A percentile compares a stretch with the other conserved stretches of the same genome.
Evolutionary conservation across 2,888 invertebrate genomes (phyloP).

Genomic region (Ommatoiulus sabulosus): DNA sequence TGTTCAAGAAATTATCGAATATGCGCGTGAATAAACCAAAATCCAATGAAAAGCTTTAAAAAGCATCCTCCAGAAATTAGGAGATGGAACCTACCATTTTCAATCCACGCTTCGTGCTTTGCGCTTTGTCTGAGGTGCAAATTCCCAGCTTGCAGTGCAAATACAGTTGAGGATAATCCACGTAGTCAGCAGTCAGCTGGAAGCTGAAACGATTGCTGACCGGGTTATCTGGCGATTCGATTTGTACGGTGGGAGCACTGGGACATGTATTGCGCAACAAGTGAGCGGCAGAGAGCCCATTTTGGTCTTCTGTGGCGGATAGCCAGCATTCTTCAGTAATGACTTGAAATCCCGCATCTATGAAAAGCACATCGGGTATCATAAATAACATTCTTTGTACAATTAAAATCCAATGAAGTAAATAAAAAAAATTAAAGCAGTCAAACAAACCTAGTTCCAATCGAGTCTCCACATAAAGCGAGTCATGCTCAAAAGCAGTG

Average conservation of each 20-base stretch:
- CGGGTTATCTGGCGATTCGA: constrained; percentile 15
- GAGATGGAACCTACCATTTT: constrained; percentile 62
- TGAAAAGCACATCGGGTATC: background rate
- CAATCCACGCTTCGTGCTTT: constrained; percentile 61
- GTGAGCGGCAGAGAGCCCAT: background rate
- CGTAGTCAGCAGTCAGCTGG: constrained; percentile 63
- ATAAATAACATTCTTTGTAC: background rate
- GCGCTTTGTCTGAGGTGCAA: constrained; percentile 64
- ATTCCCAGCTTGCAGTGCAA: constrained; percentile 66
- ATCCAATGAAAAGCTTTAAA: too few species aligned
- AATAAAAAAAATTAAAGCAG: background rate
- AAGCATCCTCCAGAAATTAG: too few species aligned
- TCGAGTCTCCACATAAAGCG: constrained; percentile 63
- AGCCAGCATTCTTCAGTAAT: constrained; percentile 65
- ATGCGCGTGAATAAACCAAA: too few species aligned
- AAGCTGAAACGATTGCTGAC: constrained; percentile 63
- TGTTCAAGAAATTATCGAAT: too few species aligned
- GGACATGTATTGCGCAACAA: constrained; percentile 52
- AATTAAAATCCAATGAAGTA: background rate
- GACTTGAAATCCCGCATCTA: constrained; percentile 58
- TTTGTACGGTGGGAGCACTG: background rate
- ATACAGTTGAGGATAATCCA: constrained; percentile 62
- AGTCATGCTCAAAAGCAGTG: constrained; percentile 62
- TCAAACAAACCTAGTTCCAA: constrained; percentile 58
- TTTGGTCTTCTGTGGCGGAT: constrained; percentile 63